Percentiles rank a stretch among this genome's conserved stretches.
Evolutionary conservation across 2,888 invertebrate genomes (phyloP).

Genomic region (Leptodirus hochenwartii): DNA sequence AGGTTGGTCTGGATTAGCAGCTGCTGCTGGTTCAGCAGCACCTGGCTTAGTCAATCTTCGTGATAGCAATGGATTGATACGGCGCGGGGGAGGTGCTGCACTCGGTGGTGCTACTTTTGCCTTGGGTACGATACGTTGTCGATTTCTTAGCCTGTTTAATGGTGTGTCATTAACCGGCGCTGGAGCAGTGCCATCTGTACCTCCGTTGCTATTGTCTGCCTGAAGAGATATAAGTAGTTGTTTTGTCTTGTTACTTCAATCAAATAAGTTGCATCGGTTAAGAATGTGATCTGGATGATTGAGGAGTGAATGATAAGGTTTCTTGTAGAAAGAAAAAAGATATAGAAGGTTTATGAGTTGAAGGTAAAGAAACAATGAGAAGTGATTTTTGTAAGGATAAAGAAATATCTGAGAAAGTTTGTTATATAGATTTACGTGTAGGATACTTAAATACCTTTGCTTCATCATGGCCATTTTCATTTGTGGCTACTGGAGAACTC

Average conservation of each 20-base stretch:
- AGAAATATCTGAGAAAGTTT: too few relatives aligned
- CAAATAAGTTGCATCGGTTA: too few relatives aligned
- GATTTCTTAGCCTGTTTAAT: slow-evolving; percentile 25
- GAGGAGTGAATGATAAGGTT: too few relatives aligned
- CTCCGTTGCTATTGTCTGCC: slow-evolving; percentile 12
- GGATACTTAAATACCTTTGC: slow-evolving; percentile 8
- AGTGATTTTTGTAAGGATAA: too few relatives aligned
- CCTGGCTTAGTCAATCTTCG: slow-evolving; percentile 28
- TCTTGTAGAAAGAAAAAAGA: too few relatives aligned
- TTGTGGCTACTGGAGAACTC: slow-evolving; percentile 25
- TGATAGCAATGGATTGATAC: slow-evolving; percentile 36
- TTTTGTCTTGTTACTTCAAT: too few relatives aligned
- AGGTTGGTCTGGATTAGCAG: slow-evolving; percentile 19
- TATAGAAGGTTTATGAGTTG: too few relatives aligned
- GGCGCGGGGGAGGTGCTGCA: slow-evolving; percentile 32
- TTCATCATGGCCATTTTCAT: slow-evolving; percentile 27
- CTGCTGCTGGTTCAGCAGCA: slow-evolving; percentile 8
- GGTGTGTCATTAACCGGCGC: slow-evolving; percentile 17
- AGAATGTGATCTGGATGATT: too few relatives aligned
- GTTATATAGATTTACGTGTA: neutral
- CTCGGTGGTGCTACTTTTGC: slow-evolving; percentile 24
- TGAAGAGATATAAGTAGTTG: neutral
- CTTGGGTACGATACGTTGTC: slow-evolving; percentile 21
- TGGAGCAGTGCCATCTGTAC: slow-evolving; percentile 19
- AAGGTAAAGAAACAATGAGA: too few relatives aligned